Base-by-base conservation (phyloP, 2,113 vertebrate species). In the Halcyon malimbica region DNA sequence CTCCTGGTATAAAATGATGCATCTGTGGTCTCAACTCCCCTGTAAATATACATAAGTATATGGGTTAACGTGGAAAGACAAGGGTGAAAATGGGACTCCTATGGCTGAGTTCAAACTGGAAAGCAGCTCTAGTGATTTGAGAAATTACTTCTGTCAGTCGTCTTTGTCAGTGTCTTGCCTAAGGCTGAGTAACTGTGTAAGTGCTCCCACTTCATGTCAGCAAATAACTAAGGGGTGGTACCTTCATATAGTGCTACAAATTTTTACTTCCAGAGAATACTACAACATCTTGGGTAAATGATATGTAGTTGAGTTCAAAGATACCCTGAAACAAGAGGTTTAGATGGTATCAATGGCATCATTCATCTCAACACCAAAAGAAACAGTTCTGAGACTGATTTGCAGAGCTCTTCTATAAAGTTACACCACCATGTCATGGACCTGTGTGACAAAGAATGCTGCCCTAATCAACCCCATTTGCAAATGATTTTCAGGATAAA, bases 401-500 rank as follows among this genome's bases (percentile, higher is more conserved):
- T 82, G 57, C 48, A 95, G 65, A 75, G 62, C 35, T 90, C 9
- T 50, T 89, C 82, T 35, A 8, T 37, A 54, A 53, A 71, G 41
- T 84, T 78, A 41, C 9, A 10, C n/a, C 44, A 63, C 53, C 35
- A 9, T 10, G n/a, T 65, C 84, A 73, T 13, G 16, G 60, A 54
- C 65, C 41, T 44, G 8, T 21, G 9, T 3, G 2, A 84, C 83
- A 78, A 63, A 82, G 92, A 90, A 53, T 84, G 57, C 44, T 85
- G 16, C 35, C 50, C n/a, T 89, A 73, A 82, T 79, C 70, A 94
- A 59, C 9, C 44, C 77, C 86, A 79, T 56, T 94, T 88, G 69
- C 77, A 86, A 85, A 87, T 86, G 37, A 71, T 91, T 96, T 89
- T 86, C 60, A 37, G 69, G 80, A 69, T 93, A 92, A 97, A 96